Evolutionary conservation across 2,888 invertebrate genomes (phyloP).

Genomic region (Cephonodes hylas): DNA sequence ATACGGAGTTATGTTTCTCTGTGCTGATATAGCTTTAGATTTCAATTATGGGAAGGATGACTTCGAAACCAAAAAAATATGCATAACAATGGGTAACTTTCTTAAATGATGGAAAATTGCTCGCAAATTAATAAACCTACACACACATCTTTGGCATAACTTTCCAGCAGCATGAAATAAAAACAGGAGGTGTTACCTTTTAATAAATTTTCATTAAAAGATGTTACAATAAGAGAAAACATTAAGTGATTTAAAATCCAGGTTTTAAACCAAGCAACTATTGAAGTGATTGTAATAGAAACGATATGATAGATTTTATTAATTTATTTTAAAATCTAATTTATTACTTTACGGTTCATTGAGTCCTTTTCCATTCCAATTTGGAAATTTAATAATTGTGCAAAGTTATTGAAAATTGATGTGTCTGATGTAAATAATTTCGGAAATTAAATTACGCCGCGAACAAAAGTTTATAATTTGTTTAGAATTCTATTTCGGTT

Average conservation of each 20-base stretch:
- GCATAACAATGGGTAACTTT: no score
- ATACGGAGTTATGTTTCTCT: no score
- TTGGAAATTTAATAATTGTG: neutral
- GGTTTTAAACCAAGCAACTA: neutral
- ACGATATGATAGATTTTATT: neutral
- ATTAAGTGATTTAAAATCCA: neutral
- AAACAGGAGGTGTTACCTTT: no score
- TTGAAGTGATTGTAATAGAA: neutral
- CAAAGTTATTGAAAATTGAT: neutral
- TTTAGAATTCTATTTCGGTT: neutral
- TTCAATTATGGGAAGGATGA: no score
- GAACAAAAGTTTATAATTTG: neutral
- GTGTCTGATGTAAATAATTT: neutral
- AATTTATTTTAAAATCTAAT: neutral
- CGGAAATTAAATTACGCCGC: neutral
- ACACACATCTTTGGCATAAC: no score
- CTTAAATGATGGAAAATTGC: no score
- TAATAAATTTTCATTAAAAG: no score
- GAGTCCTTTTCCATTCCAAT: neutral
- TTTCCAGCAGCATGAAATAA: no score
- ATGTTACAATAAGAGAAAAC: no score
- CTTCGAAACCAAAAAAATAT: no score
- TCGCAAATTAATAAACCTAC: no score
- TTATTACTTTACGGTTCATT: neutral
- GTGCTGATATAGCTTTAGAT: no score